Base-by-base conservation (phyloP, 2,113 vertebrate species). In the Poeciliopsis retropinna region DNA sequence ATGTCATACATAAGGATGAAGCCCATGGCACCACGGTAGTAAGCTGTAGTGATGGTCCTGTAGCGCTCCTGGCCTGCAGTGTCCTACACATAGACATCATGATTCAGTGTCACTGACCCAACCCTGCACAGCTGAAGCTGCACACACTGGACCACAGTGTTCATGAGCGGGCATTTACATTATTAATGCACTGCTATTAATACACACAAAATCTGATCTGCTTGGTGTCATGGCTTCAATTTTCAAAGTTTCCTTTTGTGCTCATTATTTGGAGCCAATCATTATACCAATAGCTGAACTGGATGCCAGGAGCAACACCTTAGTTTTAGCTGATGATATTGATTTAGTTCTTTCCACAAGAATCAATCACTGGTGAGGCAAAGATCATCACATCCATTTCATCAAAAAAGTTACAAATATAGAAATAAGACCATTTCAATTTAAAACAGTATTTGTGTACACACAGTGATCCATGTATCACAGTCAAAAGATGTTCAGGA, bases 1-100 rank as follows among this genome's bases (percentile, higher is more conserved):
- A 93, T 93, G 84, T 93, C 92, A 14, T 93, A 93, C 92, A 93
- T 93, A n/a, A 93, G 91, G 80, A 93, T 93, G 82, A 93, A 93
- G 81, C 92, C 92, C 91, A 93, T 93, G 74, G 92, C 92, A 2
- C 92, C 92, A 0, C 92, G 91, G 86, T 93, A 93, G 85, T 93
- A 93, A 11, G 92, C 92, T 3, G 92, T 93, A 64, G 92, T 93
- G 85, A 93, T 93, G 85, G 92, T 93, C 86, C 92, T 89, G 88
- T 92, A 94, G 37, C 91, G 91, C 85, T 93, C 93, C 87, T 94
- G 93, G 75, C 93, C 92, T 1, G 93, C 92, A 62, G 92, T 94
- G 86, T 94, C 93, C 92, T 92, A 77, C 51, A 82, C 67, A 88
- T 71, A 89, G 12, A 82, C 37, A 77, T 76, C 64, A 77, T 34